A percentile compares a stretch with the other conserved stretches of the same genome.
Conservation (phyloP, 2,797 vertebrate genomes). For the Pipistrellus nathusii region DNA sequence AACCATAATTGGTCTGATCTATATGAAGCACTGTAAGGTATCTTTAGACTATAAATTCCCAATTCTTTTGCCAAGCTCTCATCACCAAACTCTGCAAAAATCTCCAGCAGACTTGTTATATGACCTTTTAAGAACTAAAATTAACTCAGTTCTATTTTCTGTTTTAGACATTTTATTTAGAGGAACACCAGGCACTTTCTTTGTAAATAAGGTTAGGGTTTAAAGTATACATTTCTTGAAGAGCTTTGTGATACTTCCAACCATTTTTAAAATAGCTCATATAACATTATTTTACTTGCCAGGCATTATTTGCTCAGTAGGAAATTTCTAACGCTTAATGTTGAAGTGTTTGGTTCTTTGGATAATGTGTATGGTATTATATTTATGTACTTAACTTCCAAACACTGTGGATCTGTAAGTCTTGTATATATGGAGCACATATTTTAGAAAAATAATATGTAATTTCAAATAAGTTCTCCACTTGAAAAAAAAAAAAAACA, state of each 20-base stretch:
- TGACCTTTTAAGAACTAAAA: conserved; percentile 70
- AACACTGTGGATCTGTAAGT: background rate
- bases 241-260: conserved; percentile 18
- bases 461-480: conserved; percentile 17
- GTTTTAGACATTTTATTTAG: conserved; percentile 66
- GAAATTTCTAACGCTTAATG: conserved; percentile 61
- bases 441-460: conserved; percentile 48
- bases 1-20: background rate
- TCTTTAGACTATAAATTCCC: conserved; percentile 49
- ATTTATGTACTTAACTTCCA: conserved; percentile 52
- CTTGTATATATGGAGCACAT: background rate
- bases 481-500: conserved; percentile 23
- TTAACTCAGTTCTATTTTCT: conserved; percentile 70
- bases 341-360: conserved; percentile 5
- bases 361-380: conserved; percentile 41
- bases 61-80: conserved; percentile 36
- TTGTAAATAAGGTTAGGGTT: conserved; percentile 30
- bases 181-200: conserved; percentile 39
- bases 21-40: conserved; percentile 13
- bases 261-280: conserved; percentile 57
- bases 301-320: conserved; percentile 54
- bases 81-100: conserved; percentile 44
- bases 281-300: conserved; percentile 50
- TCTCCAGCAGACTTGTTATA: conserved; percentile 48
- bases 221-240: conserved; percentile 57